Percentiles rank a stretch among this genome's conserved stretches.
These are phyloP conservation scores for Cinara cedri DNA, from an alignment of 2,888 invertebrate genomes.

Conservation along the genomic window DNA sequence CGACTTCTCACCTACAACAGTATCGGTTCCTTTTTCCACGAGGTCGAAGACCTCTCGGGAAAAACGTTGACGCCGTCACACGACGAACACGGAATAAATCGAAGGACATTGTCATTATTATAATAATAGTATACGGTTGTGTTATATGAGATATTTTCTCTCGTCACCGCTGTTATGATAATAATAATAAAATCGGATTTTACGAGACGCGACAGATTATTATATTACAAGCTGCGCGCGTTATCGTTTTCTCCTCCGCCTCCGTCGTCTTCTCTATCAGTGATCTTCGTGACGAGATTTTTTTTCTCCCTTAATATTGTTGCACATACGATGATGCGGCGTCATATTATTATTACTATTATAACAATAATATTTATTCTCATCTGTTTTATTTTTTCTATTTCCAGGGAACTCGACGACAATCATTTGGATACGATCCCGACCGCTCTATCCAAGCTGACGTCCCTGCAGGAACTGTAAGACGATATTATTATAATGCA, in stretches of 20 bases:
- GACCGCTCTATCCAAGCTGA: constrained; percentile 74
- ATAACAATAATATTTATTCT: neutral
- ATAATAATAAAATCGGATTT: constrained; percentile 39
- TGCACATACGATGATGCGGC: too few species aligned
- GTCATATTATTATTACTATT: neutral
- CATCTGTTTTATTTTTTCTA: constrained; percentile 61
- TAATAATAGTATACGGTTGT: constrained; percentile 4
- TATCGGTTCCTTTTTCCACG: neutral
- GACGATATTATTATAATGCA: constrained; percentile 62
- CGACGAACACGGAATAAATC: constrained; percentile 7
- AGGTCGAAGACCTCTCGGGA: constrained; percentile 37
- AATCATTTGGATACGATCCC: constrained; percentile 79
- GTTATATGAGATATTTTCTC: constrained; percentile 22
- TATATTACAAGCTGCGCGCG: neutral
- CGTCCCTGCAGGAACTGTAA: constrained; percentile 84
- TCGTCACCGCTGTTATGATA: neutral
- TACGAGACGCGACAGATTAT: constrained; percentile 31
- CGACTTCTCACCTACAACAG: too few species aligned
- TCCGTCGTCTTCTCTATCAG: neutral
- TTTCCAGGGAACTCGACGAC: constrained; percentile 77
- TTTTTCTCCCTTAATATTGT: neutral
- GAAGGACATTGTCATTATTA: neutral
- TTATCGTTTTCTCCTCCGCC: too few species aligned
- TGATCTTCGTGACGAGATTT: neutral
- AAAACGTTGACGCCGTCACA: neutral